A percentile compares a stretch with the other conserved stretches of the same genome.
These are phyloP conservation scores for Fregetta grallaria DNA, from an alignment of 2,113 vertebrate genomes.

Conservation along the genomic window DNA sequence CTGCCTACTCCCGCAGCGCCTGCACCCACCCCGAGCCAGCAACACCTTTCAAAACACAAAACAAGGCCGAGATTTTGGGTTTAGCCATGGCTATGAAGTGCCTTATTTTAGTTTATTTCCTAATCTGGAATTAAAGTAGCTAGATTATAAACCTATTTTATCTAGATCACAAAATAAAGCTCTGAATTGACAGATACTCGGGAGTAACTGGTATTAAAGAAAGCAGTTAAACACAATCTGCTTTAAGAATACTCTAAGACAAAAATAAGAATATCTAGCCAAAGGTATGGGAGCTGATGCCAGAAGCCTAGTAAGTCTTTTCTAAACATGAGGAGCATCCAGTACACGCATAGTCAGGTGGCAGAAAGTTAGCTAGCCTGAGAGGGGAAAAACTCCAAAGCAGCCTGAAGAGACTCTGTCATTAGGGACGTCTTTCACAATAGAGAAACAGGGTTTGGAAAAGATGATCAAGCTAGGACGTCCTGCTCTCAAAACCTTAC, in stretches of 20 bases:
- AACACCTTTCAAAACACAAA: not conserved
- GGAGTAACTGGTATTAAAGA: not conserved
- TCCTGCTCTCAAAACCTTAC: not conserved
- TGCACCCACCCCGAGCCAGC: not conserved
- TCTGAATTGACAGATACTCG: not conserved
- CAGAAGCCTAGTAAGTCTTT: not conserved
- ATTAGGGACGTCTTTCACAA: not conserved
- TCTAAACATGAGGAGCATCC: not conserved
- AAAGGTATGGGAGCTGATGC: not conserved
- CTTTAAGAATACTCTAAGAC: not conserved
- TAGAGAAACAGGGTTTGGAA: not conserved
- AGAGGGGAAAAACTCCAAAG: not conserved
- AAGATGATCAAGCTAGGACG: not conserved
- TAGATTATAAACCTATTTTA: not conserved
- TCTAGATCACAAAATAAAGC: not conserved
- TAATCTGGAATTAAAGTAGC: not conserved
- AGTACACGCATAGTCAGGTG: not conserved
- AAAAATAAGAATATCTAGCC: not conserved
- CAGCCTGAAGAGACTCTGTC: not conserved
- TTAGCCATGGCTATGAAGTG: not conserved
- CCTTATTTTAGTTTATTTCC: not conserved
- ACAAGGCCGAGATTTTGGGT: accelerated
- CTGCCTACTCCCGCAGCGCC: accelerated
- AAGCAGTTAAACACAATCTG: not conserved
- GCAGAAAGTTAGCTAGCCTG: not conserved